Base-by-base conservation (phyloP, 2,888 invertebrate species). In the Hydrotaea diabolus region DNA sequence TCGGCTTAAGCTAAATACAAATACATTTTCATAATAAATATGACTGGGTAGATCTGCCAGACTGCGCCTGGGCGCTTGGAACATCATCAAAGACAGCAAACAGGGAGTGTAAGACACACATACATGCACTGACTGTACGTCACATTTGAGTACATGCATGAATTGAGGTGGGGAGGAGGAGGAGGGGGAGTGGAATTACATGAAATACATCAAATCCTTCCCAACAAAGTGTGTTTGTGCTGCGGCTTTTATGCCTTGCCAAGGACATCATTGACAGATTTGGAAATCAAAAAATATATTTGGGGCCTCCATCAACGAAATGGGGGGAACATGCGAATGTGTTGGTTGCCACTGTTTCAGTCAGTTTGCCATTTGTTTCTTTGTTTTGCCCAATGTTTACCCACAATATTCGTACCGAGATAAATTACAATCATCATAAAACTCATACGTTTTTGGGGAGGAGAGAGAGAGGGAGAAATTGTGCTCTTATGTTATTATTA, bases 1-100 rank as follows among this genome's bases (percentile, higher is more conserved):
- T 87, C 75, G 81, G 88, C 90, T 90, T 89, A 86, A 88, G 87
- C 87, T 46, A 31, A 57, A 31, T 49, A 77, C 46, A 77, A 57
- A 62, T 46, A 31, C 46, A 74, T 75, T 78, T 78, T 71, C 43
- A 55, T 73, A 59, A 71, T 78, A 78, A 78, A 72, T 78, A 73
- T 77, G 21, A 55, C 55, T 5, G n/a, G 55, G 21, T 15, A 17
- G 19, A 36, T 36, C 53, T n/a, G n/a, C 7, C n/a, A 53, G n/a
- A n/a, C n/a, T n/a, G n/a, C n/a, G n/a, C n/a, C n/a, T n/a, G n/a
- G n/a, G n/a, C n/a, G n/a, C n/a, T n/a, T n/a, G 31, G 31, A 31
- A 31, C 31, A 31, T 31, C 31, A 31, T 4, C 2, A 7, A 31
- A 4, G 31, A 4, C 31, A 7, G 31, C 7, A 31, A 31, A 31